Conservation (phyloP, 2,888 invertebrate genomes). For the Aspidiotus destructor region DNA sequence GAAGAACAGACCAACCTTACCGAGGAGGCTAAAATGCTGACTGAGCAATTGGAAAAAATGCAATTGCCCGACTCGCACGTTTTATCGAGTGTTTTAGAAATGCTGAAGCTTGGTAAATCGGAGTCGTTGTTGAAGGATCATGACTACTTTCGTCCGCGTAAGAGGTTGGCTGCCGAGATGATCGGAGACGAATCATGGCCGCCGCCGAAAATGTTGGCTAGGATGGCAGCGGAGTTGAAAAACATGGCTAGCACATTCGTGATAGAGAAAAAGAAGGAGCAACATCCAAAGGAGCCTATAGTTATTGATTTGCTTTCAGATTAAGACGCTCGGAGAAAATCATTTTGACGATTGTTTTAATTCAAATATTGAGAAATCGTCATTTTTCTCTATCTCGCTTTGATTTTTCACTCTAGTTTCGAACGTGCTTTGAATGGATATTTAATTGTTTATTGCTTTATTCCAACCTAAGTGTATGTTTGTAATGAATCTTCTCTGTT, state of each 20-base stretch:
- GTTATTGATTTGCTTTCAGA: constrained; percentile 25
- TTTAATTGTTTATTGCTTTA: too few species aligned
- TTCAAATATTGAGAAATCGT: too few species aligned
- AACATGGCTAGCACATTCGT: constrained; percentile 10
- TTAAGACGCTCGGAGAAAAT: background rate
- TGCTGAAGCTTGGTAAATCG: constrained; percentile 21
- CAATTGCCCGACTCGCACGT: constrained; percentile 22
- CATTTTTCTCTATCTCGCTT: too few species aligned
- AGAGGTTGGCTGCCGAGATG: background rate
- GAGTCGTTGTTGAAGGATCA: constrained; percentile 22
- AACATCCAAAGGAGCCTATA: constrained; percentile 10
- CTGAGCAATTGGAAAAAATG: constrained; percentile 25
- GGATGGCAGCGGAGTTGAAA: background rate
- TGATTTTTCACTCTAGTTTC: too few species aligned
- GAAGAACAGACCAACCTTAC: constrained; percentile 27
- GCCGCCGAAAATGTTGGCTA: constrained; percentile 17
- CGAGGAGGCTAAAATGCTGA: constrained; percentile 23
- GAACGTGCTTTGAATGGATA: too few species aligned
- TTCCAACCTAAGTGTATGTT: too few species aligned
- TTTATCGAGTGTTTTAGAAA: constrained; percentile 17
- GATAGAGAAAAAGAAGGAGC: constrained; percentile 12
- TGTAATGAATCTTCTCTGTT: too few species aligned
- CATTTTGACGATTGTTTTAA: too few species aligned
- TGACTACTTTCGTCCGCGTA: constrained; percentile 27
- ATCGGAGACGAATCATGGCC: constrained; percentile 2